Evolutionary conservation across 2,113 vertebrate genomes (phyloP), one percentile per base, ranked within the genome.

Genomic region (Dromiciops gliroides): DNA sequence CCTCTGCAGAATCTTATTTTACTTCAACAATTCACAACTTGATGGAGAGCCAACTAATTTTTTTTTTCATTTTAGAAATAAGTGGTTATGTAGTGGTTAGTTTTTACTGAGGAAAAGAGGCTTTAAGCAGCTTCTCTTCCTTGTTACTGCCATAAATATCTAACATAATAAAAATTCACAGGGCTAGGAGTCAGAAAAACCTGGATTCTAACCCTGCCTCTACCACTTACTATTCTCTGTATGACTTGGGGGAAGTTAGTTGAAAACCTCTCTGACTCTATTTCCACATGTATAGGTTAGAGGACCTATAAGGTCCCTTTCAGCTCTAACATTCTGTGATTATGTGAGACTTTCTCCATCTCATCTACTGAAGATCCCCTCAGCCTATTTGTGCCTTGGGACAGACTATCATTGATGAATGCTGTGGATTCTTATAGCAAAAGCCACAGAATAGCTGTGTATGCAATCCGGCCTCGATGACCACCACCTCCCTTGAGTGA

Each of bases 401-500:
- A 67, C 0, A 44, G 51, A 44, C 48, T 28, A 31, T 51, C 0
- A 67, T 44, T 44, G 52, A 50, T 23, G 37, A 6, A 16, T 10
- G 5, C 16, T 50, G n/a, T 44, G 6, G 26, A 14, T 90, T 89
- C 10, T 16, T 44, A 26, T 6, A 83, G 2, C 6, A 1, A 31
- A 47, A 89, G 25, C 37, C 5, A 44, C 93, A 44, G 3, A 0
- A 60, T 3, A 9, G 3, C 10, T 0, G 11, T 23, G 8, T 60
- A 48, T 19, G 1, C 50, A 48, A 44, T n/a, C 44, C 44, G 67
- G n/a, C 31, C 31, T 37, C 92, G 31, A 52, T 48, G 52, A 56
- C 37, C 28, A 9, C 47, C 53, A 88, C 89, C 89, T 91, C 31
- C 91, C 88, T 95, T 89, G 90, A 67, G 25, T 95, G 67, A 89